Evolutionary conservation across 2,113 vertebrate genomes (phyloP).

Genomic region (Acinonyx jubatus): DNA sequence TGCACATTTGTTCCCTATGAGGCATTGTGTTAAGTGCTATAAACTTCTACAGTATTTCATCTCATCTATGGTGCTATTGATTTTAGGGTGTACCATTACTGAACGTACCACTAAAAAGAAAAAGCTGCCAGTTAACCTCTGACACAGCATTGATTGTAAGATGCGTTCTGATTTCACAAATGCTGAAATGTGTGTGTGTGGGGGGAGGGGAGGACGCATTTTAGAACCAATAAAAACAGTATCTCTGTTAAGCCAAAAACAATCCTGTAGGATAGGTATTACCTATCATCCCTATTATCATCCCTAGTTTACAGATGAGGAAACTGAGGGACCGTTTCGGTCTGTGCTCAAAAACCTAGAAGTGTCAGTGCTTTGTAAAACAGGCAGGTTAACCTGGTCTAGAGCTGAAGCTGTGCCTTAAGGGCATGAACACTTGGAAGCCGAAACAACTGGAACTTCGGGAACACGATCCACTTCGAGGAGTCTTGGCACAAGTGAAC

Average conservation of each 20-base stretch:
- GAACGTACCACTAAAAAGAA: not conserved
- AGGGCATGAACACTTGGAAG: rapidly evolving
- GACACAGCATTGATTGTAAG: not conserved
- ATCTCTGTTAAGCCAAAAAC: not conserved
- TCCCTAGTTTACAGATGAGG: not conserved
- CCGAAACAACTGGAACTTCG: not conserved
- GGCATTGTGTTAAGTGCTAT: not conserved
- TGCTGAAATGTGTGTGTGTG: not conserved
- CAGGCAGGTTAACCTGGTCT: not conserved
- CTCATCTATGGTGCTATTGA: not conserved
- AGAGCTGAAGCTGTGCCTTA: not conserved
- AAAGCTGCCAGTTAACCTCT: not conserved
- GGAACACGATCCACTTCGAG: not conserved
- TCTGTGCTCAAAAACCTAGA: not conserved
- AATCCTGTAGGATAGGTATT: not conserved
- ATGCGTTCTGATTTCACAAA: not conserved
- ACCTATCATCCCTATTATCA: not conserved
- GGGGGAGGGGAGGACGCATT: rapidly evolving
- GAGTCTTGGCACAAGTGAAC: not conserved
- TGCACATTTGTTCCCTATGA: not conserved
- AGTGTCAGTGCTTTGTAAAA: too few species aligned
- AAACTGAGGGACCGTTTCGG: not conserved
- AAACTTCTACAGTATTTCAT: not conserved
- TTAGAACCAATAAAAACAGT: not conserved
- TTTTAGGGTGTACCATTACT: not conserved